Conservation (phyloP, 1,140 invertebrate species). For the Zaprionus taronus region DNA sequence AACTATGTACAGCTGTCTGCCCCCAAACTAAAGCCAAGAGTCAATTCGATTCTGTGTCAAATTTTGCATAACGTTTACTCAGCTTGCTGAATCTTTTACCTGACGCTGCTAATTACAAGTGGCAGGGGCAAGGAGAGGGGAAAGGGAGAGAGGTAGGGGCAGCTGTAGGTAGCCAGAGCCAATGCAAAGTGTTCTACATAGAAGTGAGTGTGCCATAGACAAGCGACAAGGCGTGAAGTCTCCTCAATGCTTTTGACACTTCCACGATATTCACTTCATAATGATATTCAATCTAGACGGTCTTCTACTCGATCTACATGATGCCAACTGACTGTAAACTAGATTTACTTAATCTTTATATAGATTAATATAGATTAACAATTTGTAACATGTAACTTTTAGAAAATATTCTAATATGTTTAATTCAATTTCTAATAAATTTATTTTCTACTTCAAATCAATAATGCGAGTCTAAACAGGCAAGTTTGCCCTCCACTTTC, state of each 20-base stretch:
- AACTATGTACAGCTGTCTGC: background rate
- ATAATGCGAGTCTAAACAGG: too few species aligned
- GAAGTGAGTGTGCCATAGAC: background rate
- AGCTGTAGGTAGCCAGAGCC: background rate
- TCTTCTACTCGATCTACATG: too few species aligned
- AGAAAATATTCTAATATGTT: too few species aligned
- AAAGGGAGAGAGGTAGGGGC: background rate
- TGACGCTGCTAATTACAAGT: conserved; percentile 15
- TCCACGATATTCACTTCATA: background rate
- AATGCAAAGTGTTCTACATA: conserved; percentile 8
- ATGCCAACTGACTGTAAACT: too few species aligned
- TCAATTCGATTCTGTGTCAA: conserved; percentile 42
- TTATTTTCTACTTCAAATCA: too few species aligned
- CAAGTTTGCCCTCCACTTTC: too few species aligned
- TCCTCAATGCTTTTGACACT: background rate
- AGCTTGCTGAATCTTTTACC: conserved; percentile 16
- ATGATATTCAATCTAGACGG: background rate
- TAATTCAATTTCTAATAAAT: too few species aligned
- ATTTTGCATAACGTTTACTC: conserved; percentile 46
- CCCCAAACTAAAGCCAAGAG: background rate
- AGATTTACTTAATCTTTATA: too few species aligned
- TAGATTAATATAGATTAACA: too few species aligned
- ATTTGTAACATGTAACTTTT: too few species aligned
- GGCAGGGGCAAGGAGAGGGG: background rate
- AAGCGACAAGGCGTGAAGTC: background rate